Conservation (phyloP, 2,888 invertebrate species). For the Diarsia rubi region DNA sequence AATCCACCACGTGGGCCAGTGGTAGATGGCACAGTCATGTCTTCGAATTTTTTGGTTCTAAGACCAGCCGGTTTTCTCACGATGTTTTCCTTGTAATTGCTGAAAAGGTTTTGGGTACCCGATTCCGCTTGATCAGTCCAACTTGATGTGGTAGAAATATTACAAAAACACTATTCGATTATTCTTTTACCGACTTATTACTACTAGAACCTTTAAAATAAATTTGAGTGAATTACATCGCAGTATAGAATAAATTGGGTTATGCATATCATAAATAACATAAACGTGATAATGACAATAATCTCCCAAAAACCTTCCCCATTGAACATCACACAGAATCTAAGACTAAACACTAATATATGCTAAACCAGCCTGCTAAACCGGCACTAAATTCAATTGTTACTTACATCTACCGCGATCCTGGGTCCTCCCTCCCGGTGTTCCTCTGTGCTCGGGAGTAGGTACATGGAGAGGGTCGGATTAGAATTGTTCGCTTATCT, state of each 20-base stretch:
- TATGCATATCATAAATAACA: background rate
- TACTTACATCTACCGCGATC: conserved; percentile 25
- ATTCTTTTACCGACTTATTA: background rate
- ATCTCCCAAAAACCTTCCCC: no score
- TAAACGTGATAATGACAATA: background rate
- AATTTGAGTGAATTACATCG: background rate
- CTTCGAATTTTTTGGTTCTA: no score
- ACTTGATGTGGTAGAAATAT: background rate
- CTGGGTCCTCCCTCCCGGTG: conserved; percentile 56
- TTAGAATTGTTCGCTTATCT: conserved; percentile 41
- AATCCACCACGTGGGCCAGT: no score
- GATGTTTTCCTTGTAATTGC: background rate
- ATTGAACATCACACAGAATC: conserved; percentile 1
- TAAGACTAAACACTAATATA: conserved; percentile 35
- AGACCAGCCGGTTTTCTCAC: no score
- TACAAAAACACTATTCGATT: background rate
- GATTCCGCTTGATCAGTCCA: background rate
- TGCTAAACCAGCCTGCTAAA: conserved; percentile 40
- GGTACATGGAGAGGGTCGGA: conserved; percentile 39
- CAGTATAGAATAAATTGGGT: background rate
- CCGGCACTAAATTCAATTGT: conserved; percentile 61
- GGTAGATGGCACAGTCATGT: no score
- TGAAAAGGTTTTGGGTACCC: background rate
- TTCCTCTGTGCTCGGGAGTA: conserved; percentile 40
- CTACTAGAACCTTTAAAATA: background rate